Conservation (phyloP, 2,888 invertebrate genomes). For the Rotaria magnacalcarata region DNA sequence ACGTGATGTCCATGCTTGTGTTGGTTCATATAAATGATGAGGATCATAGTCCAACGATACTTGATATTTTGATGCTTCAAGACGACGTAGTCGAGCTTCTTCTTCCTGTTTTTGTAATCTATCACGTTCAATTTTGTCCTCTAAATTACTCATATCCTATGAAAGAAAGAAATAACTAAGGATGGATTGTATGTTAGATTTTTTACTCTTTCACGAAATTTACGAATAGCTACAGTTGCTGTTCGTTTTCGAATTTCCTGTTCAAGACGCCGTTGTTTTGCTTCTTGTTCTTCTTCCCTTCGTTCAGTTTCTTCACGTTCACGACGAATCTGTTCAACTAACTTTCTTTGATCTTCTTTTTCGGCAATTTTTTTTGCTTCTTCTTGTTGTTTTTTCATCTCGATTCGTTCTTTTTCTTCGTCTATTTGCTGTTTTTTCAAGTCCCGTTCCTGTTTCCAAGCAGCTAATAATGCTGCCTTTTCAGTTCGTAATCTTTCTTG, state of each 20-base stretch:
- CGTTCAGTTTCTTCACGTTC: slow-evolving; percentile 50
- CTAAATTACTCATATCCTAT: slow-evolving; percentile 38
- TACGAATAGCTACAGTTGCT: slow-evolving; percentile 47
- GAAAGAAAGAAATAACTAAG: background rate
- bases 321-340: slow-evolving; percentile 51
- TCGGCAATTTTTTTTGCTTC: slow-evolving; percentile 55
- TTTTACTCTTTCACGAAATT: slow-evolving; percentile 41
- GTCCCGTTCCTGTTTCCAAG: slow-evolving; percentile 49
- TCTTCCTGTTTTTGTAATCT: slow-evolving; percentile 37
- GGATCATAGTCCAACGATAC: slow-evolving; percentile 54
- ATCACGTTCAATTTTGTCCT: slow-evolving; percentile 34
- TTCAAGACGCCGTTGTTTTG: background rate
- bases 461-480: slow-evolving; percentile 36
- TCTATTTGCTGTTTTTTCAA: slow-evolving; percentile 52
- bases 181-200: too few relatives aligned
- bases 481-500: slow-evolving; percentile 47
- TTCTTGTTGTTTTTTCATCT: slow-evolving; percentile 49
- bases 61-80: slow-evolving; percentile 47
- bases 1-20: slow-evolving; percentile 55
- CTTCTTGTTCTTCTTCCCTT: slow-evolving; percentile 47
- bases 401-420: slow-evolving; percentile 48
- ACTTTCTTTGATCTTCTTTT: slow-evolving; percentile 52
- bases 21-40: slow-evolving; percentile 53
- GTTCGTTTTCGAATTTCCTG: slow-evolving; percentile 52
- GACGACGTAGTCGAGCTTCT: slow-evolving; percentile 9